phyloP scores from a whole-genome alignment of 1,140 invertebrate genomes.

The Zaprionus ornatus region DNA sequence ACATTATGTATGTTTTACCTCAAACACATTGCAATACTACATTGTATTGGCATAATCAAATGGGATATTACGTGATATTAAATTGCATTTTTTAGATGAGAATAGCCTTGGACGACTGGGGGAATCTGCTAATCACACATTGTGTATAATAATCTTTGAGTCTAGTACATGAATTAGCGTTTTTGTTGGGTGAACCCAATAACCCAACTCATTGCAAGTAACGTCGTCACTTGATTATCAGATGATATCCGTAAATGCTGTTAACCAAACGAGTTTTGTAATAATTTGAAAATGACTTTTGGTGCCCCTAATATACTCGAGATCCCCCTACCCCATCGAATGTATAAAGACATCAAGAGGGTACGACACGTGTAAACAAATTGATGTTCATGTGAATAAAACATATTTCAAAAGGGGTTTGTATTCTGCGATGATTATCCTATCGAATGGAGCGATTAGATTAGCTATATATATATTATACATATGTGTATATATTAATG shows the following conservation, averaged over 20 bases:
- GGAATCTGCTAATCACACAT: background rate
- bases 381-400: background rate
- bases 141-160: background rate
- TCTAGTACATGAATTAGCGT: background rate
- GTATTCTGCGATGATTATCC: background rate
- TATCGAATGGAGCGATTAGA: background rate
- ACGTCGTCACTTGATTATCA: constrained; percentile 1
- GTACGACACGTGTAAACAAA: background rate
- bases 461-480: background rate
- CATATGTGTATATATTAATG: too few relatives aligned
- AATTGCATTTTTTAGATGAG: background rate
- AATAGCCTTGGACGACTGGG: background rate
- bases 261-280: constrained; percentile 25
- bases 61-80: background rate
- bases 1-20: too few relatives aligned
- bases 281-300: constrained; percentile 3
- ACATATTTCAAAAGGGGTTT: background rate
- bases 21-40: too few relatives aligned
- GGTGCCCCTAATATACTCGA: background rate
- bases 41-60: background rate
- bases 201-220: background rate
- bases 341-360: background rate
- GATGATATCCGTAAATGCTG: constrained; percentile 4
- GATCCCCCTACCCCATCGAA: background rate
- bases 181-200: constrained; percentile 8